Percentiles rank a stretch among this genome's conserved stretches.
These are phyloP conservation scores for Characodon lateralis DNA, from an alignment of 2,797 vertebrate species.

Conservation along the genomic window DNA sequence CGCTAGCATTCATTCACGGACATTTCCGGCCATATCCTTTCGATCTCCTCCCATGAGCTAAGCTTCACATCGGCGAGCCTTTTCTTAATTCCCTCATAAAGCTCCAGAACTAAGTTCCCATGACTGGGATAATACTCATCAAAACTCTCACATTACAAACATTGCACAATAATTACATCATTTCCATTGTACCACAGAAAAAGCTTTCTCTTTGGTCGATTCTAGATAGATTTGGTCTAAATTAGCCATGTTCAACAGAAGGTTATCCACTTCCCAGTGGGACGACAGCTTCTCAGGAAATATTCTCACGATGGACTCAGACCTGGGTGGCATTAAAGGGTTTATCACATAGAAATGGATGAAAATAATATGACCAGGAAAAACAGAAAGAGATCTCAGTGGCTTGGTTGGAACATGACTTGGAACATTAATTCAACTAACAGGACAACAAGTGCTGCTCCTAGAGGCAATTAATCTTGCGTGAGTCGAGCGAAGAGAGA, in stretches of 20 bases:
- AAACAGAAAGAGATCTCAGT: conserved; percentile 13
- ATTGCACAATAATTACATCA: conserved; percentile 63
- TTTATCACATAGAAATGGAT: conserved; percentile 10
- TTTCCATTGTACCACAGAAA: conserved; percentile 33
- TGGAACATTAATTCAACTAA: conserved; percentile 58
- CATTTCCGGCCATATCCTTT: conserved; percentile 3
- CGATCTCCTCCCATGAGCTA: conserved; percentile 4
- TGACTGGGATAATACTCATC: conserved; percentile 29
- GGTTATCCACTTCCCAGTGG: conserved; percentile 33
- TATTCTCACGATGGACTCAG: conserved; percentile 15
- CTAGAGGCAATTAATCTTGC: conserved; percentile 66
- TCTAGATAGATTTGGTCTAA: conserved; percentile 32
- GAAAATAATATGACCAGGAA: conserved; percentile 8
- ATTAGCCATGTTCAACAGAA: conserved; percentile 30
- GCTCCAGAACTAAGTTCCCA: conserved; percentile 50
- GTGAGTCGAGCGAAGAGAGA: conserved; percentile 49
- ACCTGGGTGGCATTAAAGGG: conserved; percentile 3
- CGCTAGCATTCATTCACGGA: conserved; percentile 5
- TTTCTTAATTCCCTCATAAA: conserved; percentile 29
- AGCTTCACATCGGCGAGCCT: conserved; percentile 15
- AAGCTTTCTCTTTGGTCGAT: conserved; percentile 20
- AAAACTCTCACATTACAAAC: conserved; percentile 43
- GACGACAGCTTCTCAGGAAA: conserved; percentile 21
- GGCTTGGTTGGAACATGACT: conserved; percentile 36
- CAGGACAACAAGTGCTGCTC: conserved; percentile 61